phyloP scores from a whole-genome alignment of 2,888 invertebrate genomes.

The Euphydryas editha region DNA sequence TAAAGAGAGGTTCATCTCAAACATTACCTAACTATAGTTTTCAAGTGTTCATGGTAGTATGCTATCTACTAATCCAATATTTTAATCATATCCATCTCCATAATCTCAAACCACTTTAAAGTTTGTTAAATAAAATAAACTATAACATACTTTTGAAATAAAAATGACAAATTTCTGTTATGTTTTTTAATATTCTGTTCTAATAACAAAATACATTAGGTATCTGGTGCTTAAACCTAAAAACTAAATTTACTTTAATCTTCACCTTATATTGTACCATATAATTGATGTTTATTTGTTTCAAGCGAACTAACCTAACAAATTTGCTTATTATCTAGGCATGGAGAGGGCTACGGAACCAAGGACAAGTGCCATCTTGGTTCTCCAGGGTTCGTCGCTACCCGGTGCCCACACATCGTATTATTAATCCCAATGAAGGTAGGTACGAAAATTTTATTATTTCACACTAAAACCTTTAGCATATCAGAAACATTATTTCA shows the following conservation, averaged over 20 bases:
- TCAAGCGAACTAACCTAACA: background rate
- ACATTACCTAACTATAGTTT: too few relatives aligned
- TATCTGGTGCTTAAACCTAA: background rate
- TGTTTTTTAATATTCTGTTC: too few relatives aligned
- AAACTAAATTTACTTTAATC: background rate
- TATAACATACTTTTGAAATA: too few relatives aligned
- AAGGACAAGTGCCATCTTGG: slow-evolving; percentile 61
- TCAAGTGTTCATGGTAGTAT: too few relatives aligned
- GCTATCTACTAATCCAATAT: too few relatives aligned
- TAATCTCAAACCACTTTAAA: too few relatives aligned
- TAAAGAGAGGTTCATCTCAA: too few relatives aligned
- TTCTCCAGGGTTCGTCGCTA: slow-evolving; percentile 71
- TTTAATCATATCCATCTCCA: too few relatives aligned
- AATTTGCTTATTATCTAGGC: slow-evolving; percentile 52
- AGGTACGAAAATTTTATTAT: slow-evolving; percentile 4
- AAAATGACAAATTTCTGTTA: too few relatives aligned
- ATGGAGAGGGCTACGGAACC: slow-evolving; percentile 57
- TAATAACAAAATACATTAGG: too few relatives aligned
- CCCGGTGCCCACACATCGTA: slow-evolving; percentile 65
- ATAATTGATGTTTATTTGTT: background rate
- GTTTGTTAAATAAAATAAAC: too few relatives aligned
- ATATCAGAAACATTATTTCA: background rate
- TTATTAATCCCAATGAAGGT: slow-evolving; percentile 77
- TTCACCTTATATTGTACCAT: background rate
- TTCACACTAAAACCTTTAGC: background rate